Conservation (phyloP, 1,140 invertebrate species). For the Drosophila pachea region DNA sequence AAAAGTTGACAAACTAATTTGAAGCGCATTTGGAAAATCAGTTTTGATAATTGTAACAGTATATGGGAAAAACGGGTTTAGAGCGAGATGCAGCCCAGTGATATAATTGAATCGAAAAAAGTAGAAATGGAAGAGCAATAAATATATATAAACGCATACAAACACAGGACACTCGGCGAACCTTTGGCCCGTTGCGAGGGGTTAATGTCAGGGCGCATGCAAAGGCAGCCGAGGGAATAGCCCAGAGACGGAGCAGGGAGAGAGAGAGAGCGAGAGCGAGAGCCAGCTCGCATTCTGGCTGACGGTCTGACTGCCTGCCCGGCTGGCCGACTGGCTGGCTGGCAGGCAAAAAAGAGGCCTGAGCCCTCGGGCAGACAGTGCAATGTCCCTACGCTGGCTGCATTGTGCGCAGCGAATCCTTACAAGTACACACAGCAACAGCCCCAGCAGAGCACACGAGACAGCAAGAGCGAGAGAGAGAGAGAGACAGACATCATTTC, state of each 20-base stretch:
- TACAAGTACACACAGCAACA: conserved; percentile 54
- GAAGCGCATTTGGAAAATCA: conserved; percentile 35
- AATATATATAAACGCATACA: conserved; percentile 13
- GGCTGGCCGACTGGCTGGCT: conserved; percentile 36
- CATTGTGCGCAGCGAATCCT: conserved; percentile 60
- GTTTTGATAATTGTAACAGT: conserved; percentile 37
- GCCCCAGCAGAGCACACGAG: neutral
- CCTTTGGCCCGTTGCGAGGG: conserved; percentile 21
- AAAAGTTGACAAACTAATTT: conserved; percentile 60
- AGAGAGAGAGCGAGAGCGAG: neutral
- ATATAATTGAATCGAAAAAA: conserved; percentile 41
- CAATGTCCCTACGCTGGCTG: conserved; percentile 62
- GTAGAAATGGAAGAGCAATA: conserved; percentile 63
- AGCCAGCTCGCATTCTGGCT: neutral
- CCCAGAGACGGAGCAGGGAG: neutral
- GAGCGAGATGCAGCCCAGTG: conserved; percentile 43
- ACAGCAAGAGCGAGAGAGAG: neutral
- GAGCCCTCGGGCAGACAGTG: conserved; percentile 46
- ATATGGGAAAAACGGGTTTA: conserved; percentile 40
- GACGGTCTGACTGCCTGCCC: too few relatives aligned
- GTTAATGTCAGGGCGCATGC: conserved; percentile 28
- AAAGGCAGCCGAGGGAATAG: neutral
- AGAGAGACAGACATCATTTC: conserved; percentile 57
- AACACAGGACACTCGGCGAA: conserved; percentile 20
- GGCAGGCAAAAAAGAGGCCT: conserved; percentile 10